Base-by-base conservation (phyloP, 2,113 vertebrate species). In the Apistogramma diplotaenia region DNA sequence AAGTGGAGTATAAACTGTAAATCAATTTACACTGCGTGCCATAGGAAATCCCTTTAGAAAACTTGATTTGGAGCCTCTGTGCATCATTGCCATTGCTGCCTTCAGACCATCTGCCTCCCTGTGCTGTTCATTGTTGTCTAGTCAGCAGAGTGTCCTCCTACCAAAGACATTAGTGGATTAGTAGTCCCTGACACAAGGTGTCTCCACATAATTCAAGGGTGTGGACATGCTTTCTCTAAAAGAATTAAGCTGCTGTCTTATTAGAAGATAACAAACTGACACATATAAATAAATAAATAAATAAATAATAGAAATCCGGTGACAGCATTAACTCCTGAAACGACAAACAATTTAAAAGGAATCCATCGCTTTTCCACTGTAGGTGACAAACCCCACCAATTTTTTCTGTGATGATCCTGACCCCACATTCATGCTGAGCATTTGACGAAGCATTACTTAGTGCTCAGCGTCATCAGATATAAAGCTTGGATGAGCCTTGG, bases 91-190 rank as follows among this genome's bases (percentile, higher is more conserved):
- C 80, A 54, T 87, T 61, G 23, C 60, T 80, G 79, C 78, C 81
- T 90, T 54, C 59, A 62, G 81, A 79, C 88, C 90, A 91, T 91
- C 91, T 91, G 89, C 76, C 89, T 79, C 73, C 82, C 83, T 60
- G 61, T 60, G 58, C 55, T 71, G 51, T 73, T 78, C 31, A n/a
- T 84, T 92, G 91, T 82, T 88, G 92, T 85, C 78, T 59, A 21
- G 85, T 92, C 91, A 92, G 91, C 91, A 92, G 55, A 87, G 72
- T 80, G 56, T 83, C 37, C 67, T 87, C 78, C 83, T 62, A 60
- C 60, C 73, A 77, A 76, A 91, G 84, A 88, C 89, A 86, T 92
- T 91, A 91, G 87, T 85, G 83, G 89, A 90, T 92, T 90, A 93
- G 81, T 78, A 89, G 70, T 61, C 70, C 82, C 76, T 75, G 83